A percentile compares a stretch with the other conserved stretches of the same genome.
Evolutionary conservation across 2,113 vertebrate genomes (phyloP).

Genomic region (Oceanites oceanicus): DNA sequence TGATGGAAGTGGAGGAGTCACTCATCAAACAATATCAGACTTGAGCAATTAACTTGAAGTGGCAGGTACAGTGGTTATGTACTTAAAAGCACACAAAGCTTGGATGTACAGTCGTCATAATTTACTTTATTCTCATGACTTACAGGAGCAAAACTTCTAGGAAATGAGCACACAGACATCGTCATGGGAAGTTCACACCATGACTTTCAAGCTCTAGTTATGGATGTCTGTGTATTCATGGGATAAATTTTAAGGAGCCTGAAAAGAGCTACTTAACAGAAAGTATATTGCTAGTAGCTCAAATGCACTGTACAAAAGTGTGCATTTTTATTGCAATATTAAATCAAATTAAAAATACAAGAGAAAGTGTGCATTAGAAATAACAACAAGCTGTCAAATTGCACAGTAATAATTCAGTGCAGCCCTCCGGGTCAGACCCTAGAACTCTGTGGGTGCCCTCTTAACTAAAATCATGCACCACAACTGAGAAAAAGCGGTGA

Average conservation of each 20-base stretch:
- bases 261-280: background rate
- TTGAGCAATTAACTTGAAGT: background rate
- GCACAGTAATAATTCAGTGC: background rate
- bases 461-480: background rate
- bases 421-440: background rate
- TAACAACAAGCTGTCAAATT: background rate
- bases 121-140: background rate
- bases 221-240: background rate
- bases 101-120: background rate
- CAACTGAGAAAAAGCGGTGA: accelerated
- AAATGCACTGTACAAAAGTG: background rate
- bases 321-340: background rate
- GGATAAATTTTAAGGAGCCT: background rate
- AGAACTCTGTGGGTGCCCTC: background rate
- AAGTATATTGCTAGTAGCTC: background rate
- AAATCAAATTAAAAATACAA: background rate
- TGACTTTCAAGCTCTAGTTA: background rate
- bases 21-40: background rate
- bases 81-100: background rate
- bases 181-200: background rate
- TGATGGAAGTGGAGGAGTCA: background rate
- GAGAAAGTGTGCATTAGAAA: background rate
- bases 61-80: background rate
- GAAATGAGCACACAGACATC: background rate
- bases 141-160: background rate